These are phyloP conservation scores for Tethea ocularis DNA, from an alignment of 2,888 invertebrate species.

Conservation along the genomic window DNA sequence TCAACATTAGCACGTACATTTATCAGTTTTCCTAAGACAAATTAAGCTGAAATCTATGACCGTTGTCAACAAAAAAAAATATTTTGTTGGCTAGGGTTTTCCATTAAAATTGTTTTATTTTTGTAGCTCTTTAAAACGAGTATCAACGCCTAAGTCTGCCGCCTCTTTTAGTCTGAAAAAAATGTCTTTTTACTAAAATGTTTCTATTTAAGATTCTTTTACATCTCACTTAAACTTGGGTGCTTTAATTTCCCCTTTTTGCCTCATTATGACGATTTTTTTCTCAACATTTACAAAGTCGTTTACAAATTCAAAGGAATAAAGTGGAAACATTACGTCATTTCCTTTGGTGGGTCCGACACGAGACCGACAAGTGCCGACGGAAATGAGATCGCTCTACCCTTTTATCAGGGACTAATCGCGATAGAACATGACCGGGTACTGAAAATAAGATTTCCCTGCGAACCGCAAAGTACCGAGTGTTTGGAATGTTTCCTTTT, in stretches of 20 bases:
- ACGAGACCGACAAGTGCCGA: slow-evolving; percentile 42
- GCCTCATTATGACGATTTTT: slow-evolving; percentile 6
- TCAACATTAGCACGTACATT: too few species aligned
- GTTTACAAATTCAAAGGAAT: slow-evolving; percentile 52
- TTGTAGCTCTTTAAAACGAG: too few species aligned
- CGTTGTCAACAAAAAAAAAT: too few species aligned
- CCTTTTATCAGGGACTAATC: slow-evolving; percentile 66
- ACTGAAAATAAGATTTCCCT: slow-evolving; percentile 44
- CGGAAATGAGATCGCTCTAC: slow-evolving; percentile 65
- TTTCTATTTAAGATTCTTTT: background rate
- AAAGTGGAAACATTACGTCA: slow-evolving; percentile 46
- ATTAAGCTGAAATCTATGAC: too few species aligned
- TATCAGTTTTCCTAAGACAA: too few species aligned
- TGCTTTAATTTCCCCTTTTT: slow-evolving; percentile 11
- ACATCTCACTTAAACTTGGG: background rate
- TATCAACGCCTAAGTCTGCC: too few species aligned
- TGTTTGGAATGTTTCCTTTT: slow-evolving; percentile 19
- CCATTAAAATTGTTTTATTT: too few species aligned
- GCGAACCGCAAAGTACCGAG: slow-evolving; percentile 22
- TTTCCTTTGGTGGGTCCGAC: slow-evolving; percentile 57
- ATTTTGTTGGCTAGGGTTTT: too few species aligned
- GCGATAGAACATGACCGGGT: slow-evolving; percentile 52
- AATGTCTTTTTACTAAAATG: background rate
- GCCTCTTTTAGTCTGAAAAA: too few species aligned
- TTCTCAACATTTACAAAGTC: slow-evolving; percentile 10